Conservation (phyloP, 1,140 invertebrate genomes). For the Rhyacophila brunnea region DNA sequence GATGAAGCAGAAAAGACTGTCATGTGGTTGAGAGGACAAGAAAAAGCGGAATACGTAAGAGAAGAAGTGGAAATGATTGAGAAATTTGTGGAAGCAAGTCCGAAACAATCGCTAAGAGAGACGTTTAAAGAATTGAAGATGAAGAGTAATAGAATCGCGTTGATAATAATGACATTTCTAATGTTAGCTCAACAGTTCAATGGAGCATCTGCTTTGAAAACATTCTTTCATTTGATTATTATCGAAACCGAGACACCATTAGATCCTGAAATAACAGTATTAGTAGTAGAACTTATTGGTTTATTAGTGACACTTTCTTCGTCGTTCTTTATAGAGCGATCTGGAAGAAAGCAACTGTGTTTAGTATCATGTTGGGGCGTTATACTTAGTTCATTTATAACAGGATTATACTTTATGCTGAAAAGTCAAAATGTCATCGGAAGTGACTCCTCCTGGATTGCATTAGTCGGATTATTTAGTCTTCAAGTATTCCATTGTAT, state of each 20-base stretch:
- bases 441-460: neutral
- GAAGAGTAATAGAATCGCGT: conserved; percentile 4
- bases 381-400: neutral
- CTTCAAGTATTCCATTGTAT: conserved; percentile 3
- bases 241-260: neutral
- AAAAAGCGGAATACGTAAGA: neutral
- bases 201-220: conserved; percentile 10
- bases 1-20: conserved; percentile 56
- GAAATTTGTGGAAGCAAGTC: conserved; percentile 1
- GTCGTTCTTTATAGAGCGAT: neutral
- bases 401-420: conserved; percentile 11
- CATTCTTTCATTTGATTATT: conserved; percentile 3
- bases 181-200: conserved; percentile 8
- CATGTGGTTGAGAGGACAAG: conserved; percentile 63
- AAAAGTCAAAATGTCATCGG: neutral
- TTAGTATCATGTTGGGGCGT: neutral
- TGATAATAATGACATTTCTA: neutral
- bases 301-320: neutral
- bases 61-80: conserved; percentile 39
- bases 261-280: conserved; percentile 2
- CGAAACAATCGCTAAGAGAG: conserved; percentile 23
- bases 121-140: conserved; percentile 6
- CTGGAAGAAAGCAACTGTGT: neutral
- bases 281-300: conserved; percentile 2
- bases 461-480: neutral